A percentile compares a stretch with the other conserved stretches of the same genome.
These are phyloP conservation scores for Sorex fumeus DNA, from an alignment of 2,113 vertebrate genomes.

Conservation along the genomic window DNA sequence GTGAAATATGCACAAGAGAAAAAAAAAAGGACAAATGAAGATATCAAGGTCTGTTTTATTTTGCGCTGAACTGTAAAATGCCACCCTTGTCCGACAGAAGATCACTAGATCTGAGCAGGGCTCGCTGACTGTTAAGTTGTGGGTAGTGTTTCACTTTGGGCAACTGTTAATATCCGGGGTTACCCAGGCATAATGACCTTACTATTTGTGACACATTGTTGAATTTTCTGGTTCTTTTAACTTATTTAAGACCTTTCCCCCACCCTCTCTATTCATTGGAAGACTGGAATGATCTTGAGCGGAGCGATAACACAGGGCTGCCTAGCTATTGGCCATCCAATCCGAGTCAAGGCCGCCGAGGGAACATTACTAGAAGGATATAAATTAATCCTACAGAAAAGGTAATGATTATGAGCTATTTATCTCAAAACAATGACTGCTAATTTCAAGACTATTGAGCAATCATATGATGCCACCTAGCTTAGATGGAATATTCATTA, in stretches of 20 bases:
- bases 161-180: conserved; percentile 90
- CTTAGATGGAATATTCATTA: conserved; percentile 24
- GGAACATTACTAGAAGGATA: conserved; percentile 69
- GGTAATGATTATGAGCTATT: conserved; percentile 34
- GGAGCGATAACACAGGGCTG: conserved; percentile 83
- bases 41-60: conserved; percentile 90
- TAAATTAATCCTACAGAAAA: conserved; percentile 77
- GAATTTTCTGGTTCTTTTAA: conserved; percentile 93
- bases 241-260: conserved; percentile 88
- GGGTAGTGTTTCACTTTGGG: conserved; percentile 90
- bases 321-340: conserved; percentile 82
- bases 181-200: conserved; percentile 93
- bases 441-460: conserved; percentile 15
- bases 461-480: background rate
- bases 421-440: background rate
- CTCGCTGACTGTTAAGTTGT: conserved; percentile 90
- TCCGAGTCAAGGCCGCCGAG: conserved; percentile 31
- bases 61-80: conserved; percentile 92
- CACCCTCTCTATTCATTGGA: conserved; percentile 81
- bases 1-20: conserved; percentile 90
- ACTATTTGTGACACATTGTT: conserved; percentile 92
- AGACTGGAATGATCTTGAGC: conserved; percentile 87
- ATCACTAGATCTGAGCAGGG: conserved; percentile 89
- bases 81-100: conserved; percentile 89
- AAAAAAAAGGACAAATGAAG: conserved; percentile 90